Evolutionary conservation across 2,888 invertebrate species (phyloP), one percentile per base, ranked within the genome.

Genomic region (Chirona hameri): DNA sequence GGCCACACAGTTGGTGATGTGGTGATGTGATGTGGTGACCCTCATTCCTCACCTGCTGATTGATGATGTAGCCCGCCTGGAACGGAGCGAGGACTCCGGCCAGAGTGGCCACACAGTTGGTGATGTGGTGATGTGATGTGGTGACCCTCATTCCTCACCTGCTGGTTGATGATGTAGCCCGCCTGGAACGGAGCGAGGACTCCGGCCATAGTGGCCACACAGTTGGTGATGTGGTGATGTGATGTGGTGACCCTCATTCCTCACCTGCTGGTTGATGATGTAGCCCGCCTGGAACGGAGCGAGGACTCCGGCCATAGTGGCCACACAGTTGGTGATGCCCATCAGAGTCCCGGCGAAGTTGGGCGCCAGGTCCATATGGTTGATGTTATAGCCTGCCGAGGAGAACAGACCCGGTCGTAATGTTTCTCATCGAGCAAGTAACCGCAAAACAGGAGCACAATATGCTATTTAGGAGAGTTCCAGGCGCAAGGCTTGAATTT

Each of bases 241-340:
- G 27, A 76, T 76, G 39, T 39, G 39, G 39, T 39, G 39, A 39
- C 2, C 7, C 79, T 79, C n/a, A 79, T 48, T 5, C 7, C 79
- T 79, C n/a, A 79, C 79, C 79, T 24, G 18, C 27, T 52, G 82
- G 76, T 3, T 83, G 80, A 76, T 80, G 29, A 57, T 69, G 80
- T 83, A 84, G 76, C 84, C 84, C 29, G 82, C 82, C 39, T 18
- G 46, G 21, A 84, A 84, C 46, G 84, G 84, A 21, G 14, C 21
- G 0, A 84, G 83, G 79, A 88, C 21, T 86, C 86, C n/a, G 88
- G 88, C 81, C 52, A 85, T 82, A 48, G 84, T 85, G 1, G 85
- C 84, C n/a, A 86, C 82, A 31, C 84, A 83, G 79, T 86, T 86
- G n/a, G 85, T 85, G 31, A 86, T 84, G 18, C 86, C 86, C 84